Base-by-base conservation (phyloP, 2,888 invertebrate genomes). In the Dastarcus helophoroides region DNA sequence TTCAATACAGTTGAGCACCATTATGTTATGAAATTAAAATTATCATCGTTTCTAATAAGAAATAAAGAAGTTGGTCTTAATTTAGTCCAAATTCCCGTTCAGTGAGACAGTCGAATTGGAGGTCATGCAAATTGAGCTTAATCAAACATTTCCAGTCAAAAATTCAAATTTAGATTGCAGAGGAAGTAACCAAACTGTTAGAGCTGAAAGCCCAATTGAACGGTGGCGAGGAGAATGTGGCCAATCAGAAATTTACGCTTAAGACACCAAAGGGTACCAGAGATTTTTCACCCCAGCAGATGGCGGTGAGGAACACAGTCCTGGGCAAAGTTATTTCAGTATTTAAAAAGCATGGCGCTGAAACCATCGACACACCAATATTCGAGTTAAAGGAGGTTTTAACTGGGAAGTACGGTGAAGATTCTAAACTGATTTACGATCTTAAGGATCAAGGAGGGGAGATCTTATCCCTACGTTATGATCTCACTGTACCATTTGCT, bases 361-460 rank as follows among this genome's bases (percentile, higher is more conserved):
- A 91, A 56, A 89, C 93, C 11, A 94, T 99, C 53, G 98, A 99
- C 54, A 97, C 97, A 13, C 97, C 97, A 23, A 86, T 97, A 10
- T 95, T 97, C 69, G 97, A 97, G 63, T 64, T 95, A 9, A 95
- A 89, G 73, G 35, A 35, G 22, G 31, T 35, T 12, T 17, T 35
- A 14, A 31, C 31, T 16, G 98, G 95, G 26, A 99, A 99, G 65
- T 99, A 99, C 67, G 98, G 98, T 1, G 98, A 99, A 65, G 98
- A 99, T 60, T 90, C 95, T 0, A 99, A 99, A 58, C 67, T 99
- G 6, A 98, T 99, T 36, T 99, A 97, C 60, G 97, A 99, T 62
- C 67, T 99, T 24, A 89, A 89, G 57, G 95, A 99, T 65, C 97
- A 98, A 64, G 98, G 97, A 31, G 98, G 98, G 14, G 98, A 98